phyloP scores from a whole-genome alignment of 30 jellyfish, hydroid and myxozoan species.

The Catostylus mosaicus region DNA sequence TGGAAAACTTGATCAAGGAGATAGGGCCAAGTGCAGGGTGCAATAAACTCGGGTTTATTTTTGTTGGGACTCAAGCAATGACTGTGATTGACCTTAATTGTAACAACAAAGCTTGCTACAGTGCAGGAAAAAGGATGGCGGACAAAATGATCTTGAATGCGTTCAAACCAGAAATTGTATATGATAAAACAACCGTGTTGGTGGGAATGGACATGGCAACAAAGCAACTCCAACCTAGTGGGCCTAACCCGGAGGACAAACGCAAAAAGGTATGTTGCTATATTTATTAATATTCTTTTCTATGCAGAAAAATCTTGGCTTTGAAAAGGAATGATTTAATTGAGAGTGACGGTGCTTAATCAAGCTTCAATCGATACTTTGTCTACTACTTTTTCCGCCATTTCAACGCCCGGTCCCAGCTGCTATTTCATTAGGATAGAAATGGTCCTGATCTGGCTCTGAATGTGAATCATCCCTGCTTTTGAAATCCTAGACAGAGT shows the following conservation, averaged over 20 bases:
- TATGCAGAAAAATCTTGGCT: no score
- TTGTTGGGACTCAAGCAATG: slow-evolving; percentile 4
- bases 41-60: slow-evolving; percentile 35
- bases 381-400: no score
- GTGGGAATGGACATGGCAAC: slow-evolving; percentile 16
- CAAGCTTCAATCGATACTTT: no score
- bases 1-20: not conserved
- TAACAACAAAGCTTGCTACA: slow-evolving; percentile 21
- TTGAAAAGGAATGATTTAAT: no score
- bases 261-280: not conserved
- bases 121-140: not conserved
- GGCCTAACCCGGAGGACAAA: not conserved
- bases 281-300: not conserved
- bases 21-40: slow-evolving; percentile 16
- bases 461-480: no score
- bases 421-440: no score
- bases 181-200: not conserved
- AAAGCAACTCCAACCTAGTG: slow-evolving; percentile 5
- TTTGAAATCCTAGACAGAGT: no score
- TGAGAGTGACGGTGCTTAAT: no score
- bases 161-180: not conserved
- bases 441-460: no score
- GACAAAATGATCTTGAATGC: not conserved
- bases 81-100: slow-evolving; percentile 23
- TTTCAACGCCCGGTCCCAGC: no score